These are phyloP conservation scores for Orthonychiurus folsomi DNA, from an alignment of 2,888 invertebrate genomes.

Conservation along the genomic window DNA sequence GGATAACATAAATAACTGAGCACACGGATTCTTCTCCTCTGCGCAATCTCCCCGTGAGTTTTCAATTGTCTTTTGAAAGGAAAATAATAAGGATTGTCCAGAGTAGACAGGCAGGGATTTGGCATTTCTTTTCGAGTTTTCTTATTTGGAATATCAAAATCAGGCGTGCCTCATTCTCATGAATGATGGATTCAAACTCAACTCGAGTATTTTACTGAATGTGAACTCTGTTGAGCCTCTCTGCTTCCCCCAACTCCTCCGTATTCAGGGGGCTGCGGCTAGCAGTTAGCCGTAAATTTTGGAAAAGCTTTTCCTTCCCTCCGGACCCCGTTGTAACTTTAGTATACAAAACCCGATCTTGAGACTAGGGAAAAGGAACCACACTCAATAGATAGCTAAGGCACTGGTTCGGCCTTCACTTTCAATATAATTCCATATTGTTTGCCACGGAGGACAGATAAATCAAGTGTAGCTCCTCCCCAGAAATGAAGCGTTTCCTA, in stretches of 20 bases:
- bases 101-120: neutral
- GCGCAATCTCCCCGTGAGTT: too few species aligned
- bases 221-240: too few species aligned
- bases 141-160: too few species aligned
- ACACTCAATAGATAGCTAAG: too few species aligned
- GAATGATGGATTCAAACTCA: neutral
- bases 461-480: neutral
- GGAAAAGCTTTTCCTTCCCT: neutral
- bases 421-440: too few species aligned
- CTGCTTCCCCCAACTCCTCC: too few species aligned
- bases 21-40: too few species aligned
- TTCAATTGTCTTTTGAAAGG: neutral
- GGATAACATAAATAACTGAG: neutral
- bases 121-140: too few species aligned
- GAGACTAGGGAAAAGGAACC: too few species aligned
- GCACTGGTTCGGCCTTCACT: too few species aligned
- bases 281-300: neutral
- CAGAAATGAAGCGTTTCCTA: neutral
- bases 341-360: neutral
- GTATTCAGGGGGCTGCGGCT: neutral
- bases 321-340: neutral
- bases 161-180: neutral
- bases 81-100: too few species aligned
- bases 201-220: neutral
- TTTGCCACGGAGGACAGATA: neutral